A percentile compares a stretch with the other conserved stretches of the same genome.
phyloP scores from a whole-genome alignment of 1,140 invertebrate species.

The Lepidurus apus region DNA sequence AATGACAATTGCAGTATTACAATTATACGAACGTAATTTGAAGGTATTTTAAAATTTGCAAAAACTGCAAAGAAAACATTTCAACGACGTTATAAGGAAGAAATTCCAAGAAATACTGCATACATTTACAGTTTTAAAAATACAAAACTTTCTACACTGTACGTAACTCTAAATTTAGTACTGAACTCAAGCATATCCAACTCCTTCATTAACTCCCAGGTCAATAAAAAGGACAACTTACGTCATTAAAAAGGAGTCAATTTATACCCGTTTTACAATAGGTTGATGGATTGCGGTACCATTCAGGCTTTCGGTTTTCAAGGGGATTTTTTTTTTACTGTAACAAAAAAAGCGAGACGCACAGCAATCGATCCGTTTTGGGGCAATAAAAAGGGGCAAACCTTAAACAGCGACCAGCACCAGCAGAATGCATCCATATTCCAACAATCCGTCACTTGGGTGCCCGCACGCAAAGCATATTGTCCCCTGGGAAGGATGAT shows the following conservation, averaged over 20 bases:
- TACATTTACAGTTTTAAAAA: too few species aligned
- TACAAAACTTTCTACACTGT: too few species aligned
- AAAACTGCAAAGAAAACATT: too few species aligned
- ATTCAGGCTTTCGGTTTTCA: not conserved
- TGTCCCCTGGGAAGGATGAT: constrained; percentile 3
- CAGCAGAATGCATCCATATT: constrained; percentile 13
- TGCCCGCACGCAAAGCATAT: constrained; percentile 14
- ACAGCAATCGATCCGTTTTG: not conserved
- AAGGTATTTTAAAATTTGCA: too few species aligned
- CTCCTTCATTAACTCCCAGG: not conserved
- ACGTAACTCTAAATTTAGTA: too few species aligned
- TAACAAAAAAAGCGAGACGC: not conserved
- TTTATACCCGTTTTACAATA: not conserved
- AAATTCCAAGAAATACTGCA: too few species aligned
- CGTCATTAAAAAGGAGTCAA: not conserved
- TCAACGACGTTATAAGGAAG: too few species aligned
- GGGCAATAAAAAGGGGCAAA: not conserved
- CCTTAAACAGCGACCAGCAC: not conserved
- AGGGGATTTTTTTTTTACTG: too few species aligned
- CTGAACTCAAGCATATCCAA: too few species aligned
- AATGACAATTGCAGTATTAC: too few species aligned
- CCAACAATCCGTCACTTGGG: constrained; percentile 7
- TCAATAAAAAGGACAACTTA: not conserved
- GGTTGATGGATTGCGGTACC: not conserved
- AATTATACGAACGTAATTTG: too few species aligned